Base-by-base conservation (phyloP, 2,113 vertebrate species). In the Forbesichthys agassizii region DNA sequence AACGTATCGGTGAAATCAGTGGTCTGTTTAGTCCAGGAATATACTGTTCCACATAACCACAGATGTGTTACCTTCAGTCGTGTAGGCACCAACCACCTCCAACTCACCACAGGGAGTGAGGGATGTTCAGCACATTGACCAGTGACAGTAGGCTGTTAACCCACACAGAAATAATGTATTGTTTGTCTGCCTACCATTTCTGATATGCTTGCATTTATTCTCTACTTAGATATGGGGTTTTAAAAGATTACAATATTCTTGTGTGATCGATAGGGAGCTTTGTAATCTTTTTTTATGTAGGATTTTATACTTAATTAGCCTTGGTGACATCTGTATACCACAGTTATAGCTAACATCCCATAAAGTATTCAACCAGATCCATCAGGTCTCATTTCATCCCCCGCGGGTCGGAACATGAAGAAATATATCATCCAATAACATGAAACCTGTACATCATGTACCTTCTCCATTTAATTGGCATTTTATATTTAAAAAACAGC, bases 281-380 rank as follows among this genome's bases (percentile, higher is more conserved):
- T 83, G 58, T 74, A 83, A 74, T 85, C 64, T 80, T 84, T 69
- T 86, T 90, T 27, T 82, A 92, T 89, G 33, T 87, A 86, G 79
- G 69, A 68, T 88, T 90, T 91, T 90, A 64, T 92, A 90, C 88
- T 57, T 48, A 84, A 52, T 63, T 71, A 77, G 74, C 75, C 51
- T 66, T 56, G 61, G 20, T 10, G 11, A 64, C 66, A 33, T 68
- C 74, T 66, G 60, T 71, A 56, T 12, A 66, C 16, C 65, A 47
- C 59, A 20, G 55, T 49, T 11, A 42, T 18, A 62, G 46, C 36
- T 54, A 62, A 67, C 51, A 71, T 11, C 3, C 0, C 49, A 49
- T 54, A 8, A 27, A 53, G 48, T 63, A 33, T 61, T 42, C 7
- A 42, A 42, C 4, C 7, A 42, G 36, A 6, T 54, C 0, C 1